A percentile compares a stretch with the other conserved stretches of the same genome.
phyloP scores from a whole-genome alignment of 2,113 vertebrate genomes.

The Sphyrna mokarran region DNA sequence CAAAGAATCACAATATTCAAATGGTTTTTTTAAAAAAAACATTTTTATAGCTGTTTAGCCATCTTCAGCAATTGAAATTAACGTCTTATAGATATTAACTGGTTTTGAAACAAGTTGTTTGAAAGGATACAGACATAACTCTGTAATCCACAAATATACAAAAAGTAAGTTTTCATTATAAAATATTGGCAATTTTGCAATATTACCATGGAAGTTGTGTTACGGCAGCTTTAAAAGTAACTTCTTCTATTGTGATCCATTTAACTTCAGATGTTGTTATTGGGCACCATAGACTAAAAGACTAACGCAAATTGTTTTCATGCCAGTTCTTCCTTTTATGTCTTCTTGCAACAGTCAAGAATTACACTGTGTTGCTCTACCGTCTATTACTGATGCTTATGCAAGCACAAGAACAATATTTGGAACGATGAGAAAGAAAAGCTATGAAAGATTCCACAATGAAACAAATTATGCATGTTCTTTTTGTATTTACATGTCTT shows the following conservation, averaged over 20 bases:
- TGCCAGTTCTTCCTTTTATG: not conserved
- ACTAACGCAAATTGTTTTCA: not conserved
- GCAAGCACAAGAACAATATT: not conserved
- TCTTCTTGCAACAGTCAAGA: not conserved
- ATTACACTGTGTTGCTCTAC: not conserved
- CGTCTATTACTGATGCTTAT: not conserved
- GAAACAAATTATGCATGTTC: not conserved
- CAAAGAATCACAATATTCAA: not conserved
- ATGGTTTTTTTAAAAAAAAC: not conserved
- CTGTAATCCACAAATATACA: constrained; percentile 1
- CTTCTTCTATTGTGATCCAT: not conserved
- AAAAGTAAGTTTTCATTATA: constrained; percentile 9
- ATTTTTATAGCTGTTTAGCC: not conserved
- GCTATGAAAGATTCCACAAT: not conserved
- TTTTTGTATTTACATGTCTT: not conserved
- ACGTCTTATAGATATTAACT: not conserved
- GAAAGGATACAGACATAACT: not conserved
- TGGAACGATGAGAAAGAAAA: not conserved
- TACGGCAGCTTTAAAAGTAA: not conserved
- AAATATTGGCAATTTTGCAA: constrained; percentile 19
- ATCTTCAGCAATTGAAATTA: not conserved
- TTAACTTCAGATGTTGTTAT: not conserved
- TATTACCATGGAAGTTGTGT: not conserved
- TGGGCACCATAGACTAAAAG: not conserved
- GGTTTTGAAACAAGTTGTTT: constrained; percentile 9